Percentiles rank a stretch among this genome's conserved stretches.
Evolutionary conservation across 2,888 invertebrate genomes (phyloP).

Genomic region (Tipula helvola): DNA sequence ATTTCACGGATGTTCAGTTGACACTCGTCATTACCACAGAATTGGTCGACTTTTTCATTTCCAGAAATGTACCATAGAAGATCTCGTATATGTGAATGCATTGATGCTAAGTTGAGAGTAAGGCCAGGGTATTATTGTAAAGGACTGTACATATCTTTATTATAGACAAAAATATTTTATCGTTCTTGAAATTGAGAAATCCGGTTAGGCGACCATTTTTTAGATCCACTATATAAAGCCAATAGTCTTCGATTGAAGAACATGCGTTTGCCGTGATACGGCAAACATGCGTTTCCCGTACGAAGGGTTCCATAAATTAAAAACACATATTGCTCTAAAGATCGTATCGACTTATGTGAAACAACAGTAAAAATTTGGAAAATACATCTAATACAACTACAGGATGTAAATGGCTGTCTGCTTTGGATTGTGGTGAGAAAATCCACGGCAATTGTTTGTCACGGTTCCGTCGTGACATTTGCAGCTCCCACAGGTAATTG

Average conservation of each 20-base stretch:
- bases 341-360: too few species aligned
- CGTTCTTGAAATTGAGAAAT: conserved; percentile 68
- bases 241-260: conserved; percentile 78
- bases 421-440: too few species aligned
- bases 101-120: conserved; percentile 91
- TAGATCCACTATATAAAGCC: conserved; percentile 75
- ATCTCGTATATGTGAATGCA: conserved; percentile 87
- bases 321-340: too few species aligned
- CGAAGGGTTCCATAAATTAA: conserved; percentile 27
- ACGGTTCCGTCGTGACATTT: too few species aligned
- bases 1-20: conserved; percentile 62
- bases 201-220: conserved; percentile 71
- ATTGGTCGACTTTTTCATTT: conserved; percentile 73
- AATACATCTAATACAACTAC: too few species aligned
- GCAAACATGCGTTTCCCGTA: conserved; percentile 70
- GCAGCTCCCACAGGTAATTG: too few species aligned
- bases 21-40: conserved; percentile 79
- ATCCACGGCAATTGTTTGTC: too few species aligned
- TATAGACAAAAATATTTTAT: conserved; percentile 85
- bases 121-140: conserved; percentile 80
- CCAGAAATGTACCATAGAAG: conserved; percentile 67
- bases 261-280: conserved; percentile 75
- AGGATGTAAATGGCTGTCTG: too few species aligned
- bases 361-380: too few species aligned
- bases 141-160: conserved; percentile 92